Percentiles rank a stretch among this genome's conserved stretches.
Evolutionary conservation across 2,797 vertebrate genomes (phyloP).

Genomic region (Clarias platycephalus): DNA sequence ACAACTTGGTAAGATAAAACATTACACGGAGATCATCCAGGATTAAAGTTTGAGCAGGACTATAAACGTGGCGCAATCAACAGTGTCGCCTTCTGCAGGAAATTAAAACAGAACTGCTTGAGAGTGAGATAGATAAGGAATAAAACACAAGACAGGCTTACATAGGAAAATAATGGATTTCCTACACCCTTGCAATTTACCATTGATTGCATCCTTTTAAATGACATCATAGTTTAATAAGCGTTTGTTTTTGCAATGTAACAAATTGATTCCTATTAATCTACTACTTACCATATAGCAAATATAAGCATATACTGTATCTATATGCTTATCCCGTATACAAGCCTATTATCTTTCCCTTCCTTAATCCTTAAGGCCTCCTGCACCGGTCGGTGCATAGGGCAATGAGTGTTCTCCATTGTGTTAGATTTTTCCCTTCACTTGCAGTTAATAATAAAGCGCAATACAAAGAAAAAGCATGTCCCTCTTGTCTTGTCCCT

Average conservation of each 20-base stretch:
- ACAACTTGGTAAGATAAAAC: neutral
- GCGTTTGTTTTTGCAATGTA: neutral
- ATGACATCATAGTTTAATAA: neutral
- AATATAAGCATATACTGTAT: neutral
- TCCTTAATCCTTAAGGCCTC: no score
- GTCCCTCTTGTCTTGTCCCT: neutral
- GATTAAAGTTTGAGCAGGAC: neutral
- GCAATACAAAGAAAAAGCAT: no score
- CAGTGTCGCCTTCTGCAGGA: neutral
- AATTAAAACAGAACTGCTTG: neutral
- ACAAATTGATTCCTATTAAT: neutral
- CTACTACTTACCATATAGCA: neutral
- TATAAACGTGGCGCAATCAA: neutral
- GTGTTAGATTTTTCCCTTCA: no score
- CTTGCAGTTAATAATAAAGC: neutral
- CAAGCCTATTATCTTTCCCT: no score
- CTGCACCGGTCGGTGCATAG: no score
- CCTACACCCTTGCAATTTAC: neutral
- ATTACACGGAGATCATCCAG: neutral
- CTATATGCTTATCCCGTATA: neutral
- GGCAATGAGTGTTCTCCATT: no score
- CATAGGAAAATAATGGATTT: neutral
- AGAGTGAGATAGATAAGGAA: neutral
- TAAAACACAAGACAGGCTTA: neutral
- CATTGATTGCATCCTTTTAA: neutral